Evolutionary conservation across 2,888 invertebrate species (phyloP).

Genomic region (Zygothrica quintamaculata): DNA sequence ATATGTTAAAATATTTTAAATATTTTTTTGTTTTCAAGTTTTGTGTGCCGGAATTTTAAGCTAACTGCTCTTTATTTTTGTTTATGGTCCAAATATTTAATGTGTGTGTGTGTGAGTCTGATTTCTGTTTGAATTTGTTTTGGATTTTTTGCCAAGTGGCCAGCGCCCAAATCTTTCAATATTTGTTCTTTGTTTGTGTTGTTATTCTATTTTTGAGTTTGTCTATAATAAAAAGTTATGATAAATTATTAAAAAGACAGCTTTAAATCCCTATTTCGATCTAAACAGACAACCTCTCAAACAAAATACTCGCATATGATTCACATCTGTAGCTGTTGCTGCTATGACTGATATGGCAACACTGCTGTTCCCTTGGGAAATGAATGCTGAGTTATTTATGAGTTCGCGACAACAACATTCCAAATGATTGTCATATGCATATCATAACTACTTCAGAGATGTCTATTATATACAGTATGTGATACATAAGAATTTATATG

Average conservation of each 20-base stretch:
- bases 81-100: constrained; percentile 46
- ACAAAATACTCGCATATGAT: constrained; percentile 19
- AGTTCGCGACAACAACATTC: constrained; percentile 35
- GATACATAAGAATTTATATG: constrained; percentile 14
- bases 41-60: constrained; percentile 46
- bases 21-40: constrained; percentile 27
- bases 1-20: constrained; percentile 7
- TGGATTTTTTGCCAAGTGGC: constrained; percentile 32
- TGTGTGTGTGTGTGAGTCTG: constrained; percentile 17
- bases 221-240: constrained; percentile 51
- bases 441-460: too few relatives aligned
- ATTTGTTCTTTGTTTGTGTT: constrained; percentile 13
- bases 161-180: constrained; percentile 24
- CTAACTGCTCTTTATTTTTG: constrained; percentile 53
- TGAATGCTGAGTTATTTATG: constrained; percentile 45
- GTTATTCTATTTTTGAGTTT: constrained; percentile 37
- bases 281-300: constrained; percentile 6
- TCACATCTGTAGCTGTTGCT: constrained; percentile 20
- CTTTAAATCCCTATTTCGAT: constrained; percentile 19
- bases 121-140: constrained; percentile 23
- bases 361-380: constrained; percentile 9
- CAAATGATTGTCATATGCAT: constrained; percentile 9
- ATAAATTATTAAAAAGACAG: constrained; percentile 53
- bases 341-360: constrained; percentile 24
- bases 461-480: constrained; percentile 1